Percentiles rank a stretch among this genome's conserved stretches.
phyloP scores from a whole-genome alignment of 2,797 vertebrate species.

The Peromyscus melanophrys region DNA sequence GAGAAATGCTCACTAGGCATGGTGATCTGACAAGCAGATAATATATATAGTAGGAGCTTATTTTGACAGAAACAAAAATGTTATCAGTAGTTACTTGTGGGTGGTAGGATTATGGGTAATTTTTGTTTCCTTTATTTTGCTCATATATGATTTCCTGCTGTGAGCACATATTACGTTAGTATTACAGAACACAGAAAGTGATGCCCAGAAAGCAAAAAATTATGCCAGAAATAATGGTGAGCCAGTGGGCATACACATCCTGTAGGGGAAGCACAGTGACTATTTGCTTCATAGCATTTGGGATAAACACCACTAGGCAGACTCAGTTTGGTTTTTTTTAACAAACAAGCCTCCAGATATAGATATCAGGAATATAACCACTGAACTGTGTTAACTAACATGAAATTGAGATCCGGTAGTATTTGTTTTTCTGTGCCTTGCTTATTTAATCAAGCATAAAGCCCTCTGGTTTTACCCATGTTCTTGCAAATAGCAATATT shows the following conservation, averaged over 20 bases:
- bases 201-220: slow-evolving; percentile 32
- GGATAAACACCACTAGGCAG: background rate
- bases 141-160: slow-evolving; percentile 38
- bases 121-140: slow-evolving; percentile 54
- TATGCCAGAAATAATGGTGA: background rate
- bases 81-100: background rate
- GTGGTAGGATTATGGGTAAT: background rate
- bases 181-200: background rate
- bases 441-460: background rate
- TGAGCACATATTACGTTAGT: slow-evolving; percentile 18
- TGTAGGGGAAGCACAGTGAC: background rate
- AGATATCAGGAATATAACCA: background rate
- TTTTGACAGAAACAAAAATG: slow-evolving; percentile 54
- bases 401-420: background rate
- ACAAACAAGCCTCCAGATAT: background rate
- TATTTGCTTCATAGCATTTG: background rate
- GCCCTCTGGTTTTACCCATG: background rate
- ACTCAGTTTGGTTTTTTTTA: slow-evolving; percentile 16
- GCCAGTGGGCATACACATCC: background rate
- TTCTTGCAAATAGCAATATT: background rate
- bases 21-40: background rate
- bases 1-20: background rate
- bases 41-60: background rate
- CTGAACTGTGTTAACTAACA: background rate
- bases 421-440: background rate